Base-by-base conservation (phyloP, 2,888 invertebrate genomes). In the Drosophila demipolita region DNA sequence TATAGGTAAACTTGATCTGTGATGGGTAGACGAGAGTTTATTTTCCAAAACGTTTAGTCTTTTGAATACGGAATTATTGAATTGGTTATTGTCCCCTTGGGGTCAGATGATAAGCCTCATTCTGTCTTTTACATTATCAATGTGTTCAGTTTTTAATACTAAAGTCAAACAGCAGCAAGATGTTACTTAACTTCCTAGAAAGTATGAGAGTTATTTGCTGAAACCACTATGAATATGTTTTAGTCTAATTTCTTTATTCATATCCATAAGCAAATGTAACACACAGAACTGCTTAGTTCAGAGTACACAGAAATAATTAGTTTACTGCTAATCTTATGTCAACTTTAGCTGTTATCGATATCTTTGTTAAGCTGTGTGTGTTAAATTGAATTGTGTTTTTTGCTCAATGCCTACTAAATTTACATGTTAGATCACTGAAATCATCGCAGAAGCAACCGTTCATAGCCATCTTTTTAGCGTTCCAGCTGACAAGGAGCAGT, bases 181-280 rank as follows among this genome's bases (percentile, higher is more conserved):
- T 68, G 49, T 64, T 59, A 60, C 52, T 60, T 58, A 74, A 66
- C 63, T 73, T 78, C 63, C 3, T 42, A 42, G 11, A 11, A n/a
- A 42, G n/a, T 20, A 3, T 42, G 11, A 12, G 42, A 42, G 42
- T 42, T 42, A 42, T 42, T 42, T 42, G 2, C n/a, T 11, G 6
- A n/a, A 42, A 11, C 2, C n/a, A n/a, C 11, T 42, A 11, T 6
- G 6, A 20, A 12, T 42, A n/a, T 12, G 11, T 20, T 20, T 42
- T 42, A 20, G 1, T 2, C 11, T 42, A 42, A 11, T 20, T 42
- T 42, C 20, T n/a, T 20, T 42, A 20, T n/a, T 42, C 6, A 20
- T 42, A 2, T 20, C 7, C 12, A 7, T 7, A 7, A 7, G 20
- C 20, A 45, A 45, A 45, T 29, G 29, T 29, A 0, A 29, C 29